Evolutionary conservation across 2,888 invertebrate species (phyloP).

Genomic region (Chamaedrilus cognettii): DNA sequence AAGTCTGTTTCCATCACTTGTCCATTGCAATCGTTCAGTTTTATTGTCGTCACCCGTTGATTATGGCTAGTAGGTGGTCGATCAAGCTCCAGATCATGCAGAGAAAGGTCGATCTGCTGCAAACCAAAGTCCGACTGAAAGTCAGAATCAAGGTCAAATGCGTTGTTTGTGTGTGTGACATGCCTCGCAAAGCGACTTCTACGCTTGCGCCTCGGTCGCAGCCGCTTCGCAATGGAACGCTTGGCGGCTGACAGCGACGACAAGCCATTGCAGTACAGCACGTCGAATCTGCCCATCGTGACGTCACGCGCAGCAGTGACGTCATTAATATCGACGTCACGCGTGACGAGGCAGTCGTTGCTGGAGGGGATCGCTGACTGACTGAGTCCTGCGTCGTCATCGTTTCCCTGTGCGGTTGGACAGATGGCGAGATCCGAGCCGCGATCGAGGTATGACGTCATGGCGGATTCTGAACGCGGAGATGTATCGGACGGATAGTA

Average conservation of each 20-base stretch:
- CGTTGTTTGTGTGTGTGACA: slow-evolving; percentile 13
- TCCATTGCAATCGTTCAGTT: no score
- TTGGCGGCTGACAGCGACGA: background rate
- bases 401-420: background rate
- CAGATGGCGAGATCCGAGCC: no score
- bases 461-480: no score
- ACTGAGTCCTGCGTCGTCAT: background rate
- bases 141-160: slow-evolving; percentile 14
- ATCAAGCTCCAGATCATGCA: no score
- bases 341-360: background rate
- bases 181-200: background rate
- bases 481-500: slow-evolving; percentile 3
- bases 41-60: background rate
- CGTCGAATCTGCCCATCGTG: background rate
- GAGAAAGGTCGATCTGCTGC: no score
- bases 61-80: background rate
- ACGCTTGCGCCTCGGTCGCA: background rate
- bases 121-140: background rate
- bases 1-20: no score
- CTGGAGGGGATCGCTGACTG: background rate
- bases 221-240: background rate
- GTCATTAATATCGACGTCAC: background rate
- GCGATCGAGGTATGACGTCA: no score
- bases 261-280: background rate
- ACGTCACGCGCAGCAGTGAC: background rate